Evolutionary conservation across 2,113 vertebrate species (phyloP).

Genomic region (Phalacrocorax brasilianus): DNA sequence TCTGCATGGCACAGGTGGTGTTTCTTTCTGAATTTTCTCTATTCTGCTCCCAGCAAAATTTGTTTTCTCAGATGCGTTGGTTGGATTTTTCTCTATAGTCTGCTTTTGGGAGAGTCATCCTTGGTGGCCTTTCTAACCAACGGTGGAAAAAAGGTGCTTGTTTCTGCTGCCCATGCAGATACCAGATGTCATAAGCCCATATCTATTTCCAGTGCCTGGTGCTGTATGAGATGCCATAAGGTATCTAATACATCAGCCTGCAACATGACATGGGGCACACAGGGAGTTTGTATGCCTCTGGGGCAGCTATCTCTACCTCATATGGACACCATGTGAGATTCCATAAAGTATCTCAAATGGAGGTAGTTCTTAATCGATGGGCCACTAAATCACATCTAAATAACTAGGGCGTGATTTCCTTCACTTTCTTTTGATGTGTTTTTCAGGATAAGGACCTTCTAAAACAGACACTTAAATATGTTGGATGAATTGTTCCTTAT

Average conservation of each 20-base stretch:
- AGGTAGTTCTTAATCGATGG: neutral
- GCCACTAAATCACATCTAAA: neutral
- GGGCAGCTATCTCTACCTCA: neutral
- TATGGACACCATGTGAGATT: neutral
- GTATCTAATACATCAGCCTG: neutral
- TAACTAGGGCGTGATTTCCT: neutral
- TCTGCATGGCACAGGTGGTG: neutral
- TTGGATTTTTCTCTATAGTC: neutral
- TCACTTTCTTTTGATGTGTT: neutral
- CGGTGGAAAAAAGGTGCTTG: neutral
- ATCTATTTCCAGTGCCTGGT: neutral
- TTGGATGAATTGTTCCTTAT: neutral
- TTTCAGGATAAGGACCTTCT: neutral
- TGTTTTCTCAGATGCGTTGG: neutral
- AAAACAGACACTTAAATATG: neutral
- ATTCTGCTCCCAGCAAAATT: neutral
- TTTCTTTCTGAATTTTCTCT: neutral
- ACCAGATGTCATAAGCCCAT: neutral
- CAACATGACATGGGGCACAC: too few relatives aligned
- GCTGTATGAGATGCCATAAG: too few relatives aligned
- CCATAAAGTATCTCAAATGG: neutral
- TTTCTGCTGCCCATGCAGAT: neutral
- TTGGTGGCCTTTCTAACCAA: neutral
- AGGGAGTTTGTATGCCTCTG: neutral
- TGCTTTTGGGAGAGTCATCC: neutral